phyloP scores from a whole-genome alignment of 2,888 invertebrate species.

The Meiosimyza decipiens region DNA sequence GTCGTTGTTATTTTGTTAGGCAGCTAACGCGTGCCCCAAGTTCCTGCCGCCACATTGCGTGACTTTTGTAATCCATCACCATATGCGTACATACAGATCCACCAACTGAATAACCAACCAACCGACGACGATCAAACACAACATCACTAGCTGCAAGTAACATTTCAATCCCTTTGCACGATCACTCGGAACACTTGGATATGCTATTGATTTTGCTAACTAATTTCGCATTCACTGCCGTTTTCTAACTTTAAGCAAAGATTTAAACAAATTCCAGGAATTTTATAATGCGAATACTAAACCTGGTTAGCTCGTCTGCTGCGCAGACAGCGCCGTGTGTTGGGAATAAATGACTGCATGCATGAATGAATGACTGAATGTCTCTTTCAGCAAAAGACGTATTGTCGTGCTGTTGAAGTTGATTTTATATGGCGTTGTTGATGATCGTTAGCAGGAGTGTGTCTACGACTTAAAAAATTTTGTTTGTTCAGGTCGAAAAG shows the following conservation, averaged over 20 bases:
- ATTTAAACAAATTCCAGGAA: conserved; percentile 23
- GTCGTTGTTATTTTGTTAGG: conserved; percentile 3
- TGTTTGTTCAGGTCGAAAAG: too few species aligned
- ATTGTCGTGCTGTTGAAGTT: too few species aligned
- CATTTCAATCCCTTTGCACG: conserved; percentile 33
- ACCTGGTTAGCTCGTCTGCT: conserved; percentile 4
- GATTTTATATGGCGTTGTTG: too few species aligned
- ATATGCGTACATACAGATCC: background rate
- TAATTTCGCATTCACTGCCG: conserved; percentile 29
- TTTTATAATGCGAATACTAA: background rate
- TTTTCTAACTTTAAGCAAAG: conserved; percentile 22
- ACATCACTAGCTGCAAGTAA: conserved; percentile 24
- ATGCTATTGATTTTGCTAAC: conserved; percentile 1
- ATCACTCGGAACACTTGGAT: conserved; percentile 1
- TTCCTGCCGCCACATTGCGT: conserved; percentile 32
- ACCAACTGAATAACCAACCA: too few species aligned
- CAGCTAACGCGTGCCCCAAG: conserved; percentile 36
- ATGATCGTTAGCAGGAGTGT: too few species aligned
- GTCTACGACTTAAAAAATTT: too few species aligned
- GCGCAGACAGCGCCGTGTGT: background rate
- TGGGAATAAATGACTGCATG: conserved; percentile 1
- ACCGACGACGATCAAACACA: background rate
- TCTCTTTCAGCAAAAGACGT: too few species aligned
- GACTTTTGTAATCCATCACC: conserved; percentile 37
- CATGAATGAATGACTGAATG: background rate